Base-by-base conservation (phyloP, 2,113 vertebrate species). In the Meriones unguiculatus region DNA sequence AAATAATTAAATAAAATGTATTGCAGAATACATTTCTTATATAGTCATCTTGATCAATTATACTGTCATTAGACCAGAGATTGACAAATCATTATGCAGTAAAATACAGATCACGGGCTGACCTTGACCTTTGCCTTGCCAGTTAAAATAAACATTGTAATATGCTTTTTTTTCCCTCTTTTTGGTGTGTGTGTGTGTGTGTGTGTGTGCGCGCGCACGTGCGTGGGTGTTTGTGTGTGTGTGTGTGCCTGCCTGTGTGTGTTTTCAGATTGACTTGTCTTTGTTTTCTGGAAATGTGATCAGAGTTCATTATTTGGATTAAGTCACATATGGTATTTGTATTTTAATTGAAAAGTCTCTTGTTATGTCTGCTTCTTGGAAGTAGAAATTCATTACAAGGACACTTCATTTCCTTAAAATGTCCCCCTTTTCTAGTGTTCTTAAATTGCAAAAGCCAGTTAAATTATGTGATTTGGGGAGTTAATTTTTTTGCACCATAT, bases 401-500 rank as follows among this genome's bases (percentile, higher is more conserved):
- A 97, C 96, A 97, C 90, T 98, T 98, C 95, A 97, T 98, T 97
- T 97, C 94, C 96, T 96, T 94, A 93, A 97, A 91, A 96, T 90
- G 91, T 89, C 95, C 93, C 87, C 89, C 89, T 81, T 96, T 94
- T 32, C 82, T 73, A 93, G 73, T 64, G 82, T 97, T 96, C 93
- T 95, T 95, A 97, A 97, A 97, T 98, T 96, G 91, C 73, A 94
- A 97, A 96, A 97, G 30, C 93, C 87, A 96, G 89, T 97, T 97
- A 97, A 98, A 97, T 97, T 95, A 97, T 97, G 87, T 97, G 94
- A 92, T 96, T 97, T 98, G 92, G 78, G 89, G 94, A 98, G 94
- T 94, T 97, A 97, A 97, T 98, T 97, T 96, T 96, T 97, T 89
- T 95, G 93, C 5, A 90, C 97, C 97, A 98, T 97, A 98, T 98